Base-by-base conservation (phyloP, 2,888 invertebrate genomes). In the Apeira syringaria region DNA sequence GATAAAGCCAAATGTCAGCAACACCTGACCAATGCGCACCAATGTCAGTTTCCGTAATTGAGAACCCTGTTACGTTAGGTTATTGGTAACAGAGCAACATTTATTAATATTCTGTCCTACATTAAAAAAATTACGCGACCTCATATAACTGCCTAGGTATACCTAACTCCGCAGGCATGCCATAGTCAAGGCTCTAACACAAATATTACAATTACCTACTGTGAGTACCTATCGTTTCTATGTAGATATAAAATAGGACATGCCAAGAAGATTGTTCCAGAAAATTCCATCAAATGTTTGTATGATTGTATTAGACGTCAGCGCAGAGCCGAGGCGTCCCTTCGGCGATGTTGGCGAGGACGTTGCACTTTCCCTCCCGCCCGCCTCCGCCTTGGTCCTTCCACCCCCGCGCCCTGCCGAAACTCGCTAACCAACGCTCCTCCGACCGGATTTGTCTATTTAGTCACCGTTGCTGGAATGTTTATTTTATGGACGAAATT, bases 261-360 rank as follows among this genome's bases (percentile, higher is more conserved):
- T 27, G 24, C 39, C 39, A 46, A 51, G 43, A 42, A 33, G 49
- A 51, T 49, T 38, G 36, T 51, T 44, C 39, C 43, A 46, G n/a
- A 22, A 49, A 47, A 31, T 50, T 53, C 47, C 45, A 49, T 50
- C 49, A 51, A 53, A 50, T 24, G 27, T 35, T 22, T 38, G 39
- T 39, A 31, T 51, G 38, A 49, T 47, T 39, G 49, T 50, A n/a
- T n/a, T n/a, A 46, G 46, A 47, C 50, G 47, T 44, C 41, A 68
- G 69, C 61, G 60, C 68, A 72, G 75, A 69, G 33, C 61, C 72
- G 73, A 75, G 79, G 78, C 85, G 86, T 83, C 80, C 74, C 68
- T 64, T 63, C 60, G 56, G 68, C 79, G 72, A 79, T 80, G 86
- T 84, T 86, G 68, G 83, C 84, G 88, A 89, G 88, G 88, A 88